phyloP scores from a whole-genome alignment of 2,113 vertebrate genomes.

The Eulacestoma nigropectus region DNA sequence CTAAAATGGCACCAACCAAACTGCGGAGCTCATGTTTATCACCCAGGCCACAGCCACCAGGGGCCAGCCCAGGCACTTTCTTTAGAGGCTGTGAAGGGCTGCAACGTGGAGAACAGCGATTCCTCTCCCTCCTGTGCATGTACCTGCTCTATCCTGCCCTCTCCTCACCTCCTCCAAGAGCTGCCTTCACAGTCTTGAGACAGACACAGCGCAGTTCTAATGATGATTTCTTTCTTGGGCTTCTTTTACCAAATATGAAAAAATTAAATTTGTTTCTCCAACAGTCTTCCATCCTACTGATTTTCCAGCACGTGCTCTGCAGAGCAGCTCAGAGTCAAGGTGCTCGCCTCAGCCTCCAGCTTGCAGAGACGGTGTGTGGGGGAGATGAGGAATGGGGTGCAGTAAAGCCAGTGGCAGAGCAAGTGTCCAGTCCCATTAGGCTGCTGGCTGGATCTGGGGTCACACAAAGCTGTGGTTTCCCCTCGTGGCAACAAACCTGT shows the following conservation, averaged over 20 bases:
- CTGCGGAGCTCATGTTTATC: accelerated
- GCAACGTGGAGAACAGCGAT: accelerated
- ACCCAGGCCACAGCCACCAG: background rate
- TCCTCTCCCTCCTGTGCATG: accelerated
- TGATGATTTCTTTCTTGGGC: background rate
- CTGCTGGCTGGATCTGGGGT: background rate
- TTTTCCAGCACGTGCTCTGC: accelerated
- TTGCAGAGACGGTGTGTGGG: accelerated
- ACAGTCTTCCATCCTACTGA: accelerated
- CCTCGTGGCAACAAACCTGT: background rate
- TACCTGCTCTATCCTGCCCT: background rate
- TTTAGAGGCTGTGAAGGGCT: background rate
- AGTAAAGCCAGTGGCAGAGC: too few relatives aligned
- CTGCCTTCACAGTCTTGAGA: background rate
- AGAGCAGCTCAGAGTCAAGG: background rate
- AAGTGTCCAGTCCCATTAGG: background rate
- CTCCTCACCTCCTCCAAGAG: background rate
- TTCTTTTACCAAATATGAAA: background rate
- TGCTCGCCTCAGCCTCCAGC: background rate
- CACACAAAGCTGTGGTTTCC: background rate
- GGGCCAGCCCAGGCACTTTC: background rate
- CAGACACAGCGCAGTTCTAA: background rate
- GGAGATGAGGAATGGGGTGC: background rate
- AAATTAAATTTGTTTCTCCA: background rate
- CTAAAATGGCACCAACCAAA: background rate